Conservation (phyloP, 2,888 invertebrate species). For the Limenitis camilla region DNA sequence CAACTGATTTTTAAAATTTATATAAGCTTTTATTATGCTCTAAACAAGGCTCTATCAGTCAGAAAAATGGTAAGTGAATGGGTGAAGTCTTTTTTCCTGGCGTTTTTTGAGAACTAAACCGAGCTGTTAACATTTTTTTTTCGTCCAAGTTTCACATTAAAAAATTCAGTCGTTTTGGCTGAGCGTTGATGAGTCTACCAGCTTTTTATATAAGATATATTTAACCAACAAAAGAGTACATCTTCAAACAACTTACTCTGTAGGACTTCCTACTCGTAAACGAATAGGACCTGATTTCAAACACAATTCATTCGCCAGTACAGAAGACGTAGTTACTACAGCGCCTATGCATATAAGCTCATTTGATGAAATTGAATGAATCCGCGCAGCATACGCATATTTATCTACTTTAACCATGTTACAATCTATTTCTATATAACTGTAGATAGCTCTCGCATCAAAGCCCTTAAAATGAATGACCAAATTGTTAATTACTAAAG, state of each 20-base stretch:
- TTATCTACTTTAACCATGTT: conserved; percentile 45
- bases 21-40: too few species aligned
- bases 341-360: conserved; percentile 58
- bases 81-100: too few species aligned
- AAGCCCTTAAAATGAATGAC: conserved; percentile 44
- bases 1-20: too few species aligned
- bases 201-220: neutral
- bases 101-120: too few species aligned
- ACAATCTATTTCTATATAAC: conserved; percentile 38
- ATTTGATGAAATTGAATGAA: conserved; percentile 44
- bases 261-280: conserved; percentile 42
- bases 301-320: conserved; percentile 51
- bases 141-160: too few species aligned
- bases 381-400: conserved; percentile 48
- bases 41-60: too few species aligned
- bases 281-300: conserved; percentile 48
- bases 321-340: conserved; percentile 42
- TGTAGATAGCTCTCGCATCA: conserved; percentile 16
- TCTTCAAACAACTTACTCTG: conserved; percentile 37
- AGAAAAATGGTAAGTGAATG: too few species aligned
- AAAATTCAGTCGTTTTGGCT: too few species aligned
- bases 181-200: too few species aligned
- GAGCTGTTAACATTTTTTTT: too few species aligned
- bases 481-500: conserved; percentile 44
- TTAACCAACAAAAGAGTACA: neutral